These are phyloP conservation scores for Chloropsis cyanopogon DNA, from an alignment of 2,113 vertebrate genomes.

Conservation along the genomic window DNA sequence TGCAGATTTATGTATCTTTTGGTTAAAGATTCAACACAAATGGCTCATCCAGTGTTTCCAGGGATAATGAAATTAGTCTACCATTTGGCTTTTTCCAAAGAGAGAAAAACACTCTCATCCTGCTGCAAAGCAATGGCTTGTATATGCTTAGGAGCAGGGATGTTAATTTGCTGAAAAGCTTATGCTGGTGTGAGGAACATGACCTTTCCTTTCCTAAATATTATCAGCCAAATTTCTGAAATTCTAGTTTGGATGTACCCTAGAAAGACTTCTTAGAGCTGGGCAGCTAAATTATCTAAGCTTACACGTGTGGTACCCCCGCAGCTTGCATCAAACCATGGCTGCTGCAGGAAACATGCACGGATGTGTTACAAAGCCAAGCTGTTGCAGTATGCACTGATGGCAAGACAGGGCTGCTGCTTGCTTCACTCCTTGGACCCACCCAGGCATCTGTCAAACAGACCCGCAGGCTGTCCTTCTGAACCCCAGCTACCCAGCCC, in stretches of 20 bases:
- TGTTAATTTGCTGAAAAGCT: not conserved
- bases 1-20: not conserved
- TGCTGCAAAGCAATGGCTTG: not conserved
- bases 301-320: not conserved
- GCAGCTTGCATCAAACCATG: not conserved
- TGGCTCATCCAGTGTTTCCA: not conserved
- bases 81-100: not conserved
- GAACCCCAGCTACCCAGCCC: not conserved
- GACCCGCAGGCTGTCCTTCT: not conserved
- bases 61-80: not conserved
- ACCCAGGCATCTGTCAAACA: slow-evolving; percentile 17
- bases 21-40: slow-evolving; percentile 22
- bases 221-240: not conserved
- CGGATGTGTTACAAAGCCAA: not conserved
- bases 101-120: not conserved
- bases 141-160: not conserved
- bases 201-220: not conserved
- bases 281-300: not conserved
- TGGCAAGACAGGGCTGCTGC: not conserved
- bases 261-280: not conserved
- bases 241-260: not conserved
- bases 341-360: not conserved
- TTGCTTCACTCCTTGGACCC: not conserved
- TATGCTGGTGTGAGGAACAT: not conserved
- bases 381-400: not conserved